Evolutionary conservation across 2,113 vertebrate species (phyloP).

Genomic region (Aldabrachelys gigantea): DNA sequence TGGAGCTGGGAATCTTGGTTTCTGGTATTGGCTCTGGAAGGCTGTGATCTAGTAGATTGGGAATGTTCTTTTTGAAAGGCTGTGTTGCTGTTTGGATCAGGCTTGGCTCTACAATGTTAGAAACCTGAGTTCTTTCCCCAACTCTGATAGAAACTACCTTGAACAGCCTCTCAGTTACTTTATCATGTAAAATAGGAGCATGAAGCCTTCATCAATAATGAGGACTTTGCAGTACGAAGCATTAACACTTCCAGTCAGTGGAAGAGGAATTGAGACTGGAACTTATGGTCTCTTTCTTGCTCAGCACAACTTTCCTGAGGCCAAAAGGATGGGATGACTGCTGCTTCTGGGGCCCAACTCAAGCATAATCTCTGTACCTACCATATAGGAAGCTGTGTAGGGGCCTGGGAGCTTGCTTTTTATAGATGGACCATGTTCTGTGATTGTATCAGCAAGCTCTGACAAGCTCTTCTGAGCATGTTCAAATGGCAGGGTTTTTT

Average conservation of each 20-base stretch:
- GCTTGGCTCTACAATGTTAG: neutral
- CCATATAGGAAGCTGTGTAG: neutral
- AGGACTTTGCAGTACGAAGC: neutral
- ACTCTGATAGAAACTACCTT: neutral
- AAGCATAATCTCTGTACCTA: neutral
- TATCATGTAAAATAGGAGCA: neutral
- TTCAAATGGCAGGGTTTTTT: neutral
- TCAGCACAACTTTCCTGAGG: neutral
- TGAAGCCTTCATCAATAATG: neutral
- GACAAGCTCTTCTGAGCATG: neutral
- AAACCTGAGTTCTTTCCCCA: neutral
- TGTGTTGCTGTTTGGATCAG: neutral
- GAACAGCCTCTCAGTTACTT: neutral
- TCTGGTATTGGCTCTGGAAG: neutral
- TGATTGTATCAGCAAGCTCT: no score
- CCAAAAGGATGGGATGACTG: no score
- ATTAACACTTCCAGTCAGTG: neutral
- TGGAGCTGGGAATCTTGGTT: neutral
- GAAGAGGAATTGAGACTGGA: neutral
- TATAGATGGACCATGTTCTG: no score
- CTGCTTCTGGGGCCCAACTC: neutral
- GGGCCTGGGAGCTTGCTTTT: no score
- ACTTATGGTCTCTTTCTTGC: neutral
- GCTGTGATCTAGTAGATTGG: neutral
- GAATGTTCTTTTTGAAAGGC: neutral